Base-by-base conservation (phyloP, 2,113 vertebrate genomes). In the Bucco capensis region DNA sequence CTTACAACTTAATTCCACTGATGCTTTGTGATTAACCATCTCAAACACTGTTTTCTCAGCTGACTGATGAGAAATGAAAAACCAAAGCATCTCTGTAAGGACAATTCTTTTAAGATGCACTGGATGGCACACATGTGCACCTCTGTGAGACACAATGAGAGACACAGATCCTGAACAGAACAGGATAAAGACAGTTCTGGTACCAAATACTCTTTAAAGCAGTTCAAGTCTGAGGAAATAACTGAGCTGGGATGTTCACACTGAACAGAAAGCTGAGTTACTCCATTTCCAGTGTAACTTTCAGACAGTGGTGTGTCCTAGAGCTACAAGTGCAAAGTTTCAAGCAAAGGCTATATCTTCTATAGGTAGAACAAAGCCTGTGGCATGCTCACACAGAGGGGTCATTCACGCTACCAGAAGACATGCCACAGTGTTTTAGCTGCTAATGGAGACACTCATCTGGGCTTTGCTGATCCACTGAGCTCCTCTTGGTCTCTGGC, bases 1-100 rank as follows among this genome's bases (percentile, higher is more conserved):
- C 83, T 83, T 93, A 79, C 54, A 76, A 56, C 62, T 74, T 93
- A 47, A 92, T 66, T 92, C 66, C 74, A 84, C 46, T 40, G 58
- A 67, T 62, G 33, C 67, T 91, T 78, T 76, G 64, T 44, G 38
- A 75, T 57, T 66, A 31, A n/a, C 64, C 82, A 54, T 77, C 35
- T 58, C 49, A 79, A 75, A 58, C 3, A 30, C 19, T 54, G 42
- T 14, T 86, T 84, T 86, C 84, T 73, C 62, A 75, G 50, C 77
- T 94, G 83, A 61, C 4, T 14, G 30, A 23, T 87, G 47, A 62
- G 31, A 74, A 93, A 38, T 79, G 1, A 57, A 93, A 85, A 89
- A 49, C 15, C 19, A 65, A 61, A 51, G 56, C 60, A 50, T 6
- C 18, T 50, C 71, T 56, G 9, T 46, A 56, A 73, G 24, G 46